A percentile compares a stretch with the other conserved stretches of the same genome.
These are phyloP conservation scores for Leptocoma aspasia DNA, from an alignment of 2,113 vertebrate genomes.

Conservation along the genomic window DNA sequence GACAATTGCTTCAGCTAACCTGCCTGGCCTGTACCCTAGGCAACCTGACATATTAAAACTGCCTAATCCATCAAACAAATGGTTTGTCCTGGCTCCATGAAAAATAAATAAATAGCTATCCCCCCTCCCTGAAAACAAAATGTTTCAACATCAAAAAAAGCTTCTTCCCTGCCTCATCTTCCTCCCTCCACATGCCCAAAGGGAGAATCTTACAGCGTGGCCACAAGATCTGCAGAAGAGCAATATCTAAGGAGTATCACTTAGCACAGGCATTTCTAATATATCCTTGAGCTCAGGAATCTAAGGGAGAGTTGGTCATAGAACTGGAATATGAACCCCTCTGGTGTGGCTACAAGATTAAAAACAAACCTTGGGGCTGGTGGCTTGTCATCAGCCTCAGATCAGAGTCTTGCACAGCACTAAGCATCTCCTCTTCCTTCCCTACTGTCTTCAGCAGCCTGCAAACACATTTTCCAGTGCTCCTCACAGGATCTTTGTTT, in stretches of 20 bases:
- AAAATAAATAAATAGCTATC: slow-evolving; percentile 46
- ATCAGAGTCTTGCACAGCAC: not conserved
- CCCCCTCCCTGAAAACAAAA: slow-evolving; percentile 1
- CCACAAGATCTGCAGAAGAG: not conserved
- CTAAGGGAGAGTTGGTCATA: not conserved
- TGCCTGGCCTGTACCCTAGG: slow-evolving; percentile 57
- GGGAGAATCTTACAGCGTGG: not conserved
- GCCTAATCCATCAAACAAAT: slow-evolving; percentile 65
- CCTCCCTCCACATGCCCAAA: not conserved
- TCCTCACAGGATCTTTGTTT: not conserved
- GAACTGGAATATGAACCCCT: not conserved
- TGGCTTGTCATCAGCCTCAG: not conserved
- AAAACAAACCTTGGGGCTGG: not conserved
- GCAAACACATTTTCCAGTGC: not conserved
- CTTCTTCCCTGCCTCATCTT: not conserved
- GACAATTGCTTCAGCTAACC: slow-evolving; percentile 47
- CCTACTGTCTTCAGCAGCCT: not conserved
- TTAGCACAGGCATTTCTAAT: not conserved
- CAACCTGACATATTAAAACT: slow-evolving; percentile 65
- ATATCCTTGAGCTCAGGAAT: not conserved
- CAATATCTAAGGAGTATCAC: not conserved
- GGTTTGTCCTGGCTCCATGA: slow-evolving; percentile 5
- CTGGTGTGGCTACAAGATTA: not conserved
- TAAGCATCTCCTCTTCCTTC: not conserved
- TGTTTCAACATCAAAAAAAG: not conserved